phyloP scores from a whole-genome alignment of 2,797 vertebrate genomes.

The Potorous gilbertii region DNA sequence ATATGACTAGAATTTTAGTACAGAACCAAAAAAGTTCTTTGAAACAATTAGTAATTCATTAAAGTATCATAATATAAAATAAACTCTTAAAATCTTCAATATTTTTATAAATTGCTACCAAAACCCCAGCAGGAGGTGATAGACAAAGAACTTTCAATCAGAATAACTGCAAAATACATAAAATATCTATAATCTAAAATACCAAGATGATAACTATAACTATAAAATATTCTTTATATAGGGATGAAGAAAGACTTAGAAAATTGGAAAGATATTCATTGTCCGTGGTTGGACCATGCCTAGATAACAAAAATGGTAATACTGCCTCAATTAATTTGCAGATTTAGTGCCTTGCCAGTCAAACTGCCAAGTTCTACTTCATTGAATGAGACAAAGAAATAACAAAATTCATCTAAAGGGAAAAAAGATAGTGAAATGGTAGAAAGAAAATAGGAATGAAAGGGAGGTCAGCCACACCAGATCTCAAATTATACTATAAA shows the following conservation, averaged over 20 bases:
- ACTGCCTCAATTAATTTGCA: not conserved
- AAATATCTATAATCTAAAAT: not conserved
- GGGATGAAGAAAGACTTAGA: not conserved
- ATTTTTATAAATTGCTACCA: not conserved
- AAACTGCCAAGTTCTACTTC: not conserved
- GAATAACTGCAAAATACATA: not conserved
- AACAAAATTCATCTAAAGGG: not conserved
- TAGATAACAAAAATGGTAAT: no score
- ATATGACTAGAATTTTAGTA: not conserved
- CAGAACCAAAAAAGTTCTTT: not conserved
- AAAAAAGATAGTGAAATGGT: not conserved
- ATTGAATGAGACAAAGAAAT: not conserved
- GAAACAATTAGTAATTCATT: not conserved
- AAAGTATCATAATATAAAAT: not conserved
- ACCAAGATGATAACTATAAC: not conserved
- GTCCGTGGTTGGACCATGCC: not conserved
- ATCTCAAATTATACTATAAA: not conserved
- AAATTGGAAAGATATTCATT: not conserved
- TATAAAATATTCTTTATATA: not conserved
- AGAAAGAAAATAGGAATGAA: not conserved
- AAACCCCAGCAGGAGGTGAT: not conserved
- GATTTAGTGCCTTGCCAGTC: not conserved
- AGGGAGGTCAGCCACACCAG: not conserved
- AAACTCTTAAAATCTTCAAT: not conserved
- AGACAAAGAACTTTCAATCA: not conserved